These are phyloP conservation scores for Eupeodes corollae DNA, from an alignment of 1,140 invertebrate species.

Conservation along the genomic window DNA sequence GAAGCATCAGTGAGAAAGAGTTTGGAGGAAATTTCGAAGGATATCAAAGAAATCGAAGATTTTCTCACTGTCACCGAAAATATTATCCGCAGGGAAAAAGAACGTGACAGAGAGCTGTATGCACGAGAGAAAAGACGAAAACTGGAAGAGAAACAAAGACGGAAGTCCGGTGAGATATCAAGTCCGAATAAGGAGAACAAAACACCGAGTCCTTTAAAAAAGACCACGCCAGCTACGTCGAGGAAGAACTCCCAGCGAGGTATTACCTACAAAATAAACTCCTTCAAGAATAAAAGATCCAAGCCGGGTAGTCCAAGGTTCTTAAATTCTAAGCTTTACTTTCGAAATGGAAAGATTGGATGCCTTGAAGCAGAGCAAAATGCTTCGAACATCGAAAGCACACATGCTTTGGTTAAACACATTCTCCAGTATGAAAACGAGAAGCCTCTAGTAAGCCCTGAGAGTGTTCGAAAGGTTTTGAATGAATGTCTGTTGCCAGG, in stretches of 20 bases:
- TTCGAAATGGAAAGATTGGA: slow-evolving; percentile 33
- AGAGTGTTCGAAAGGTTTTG: slow-evolving; percentile 25
- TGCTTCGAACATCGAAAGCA: slow-evolving; percentile 29
- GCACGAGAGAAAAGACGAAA: slow-evolving; percentile 3
- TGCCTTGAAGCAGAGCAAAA: slow-evolving; percentile 29
- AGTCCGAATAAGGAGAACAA: slow-evolving; percentile 30
- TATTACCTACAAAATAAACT: slow-evolving; percentile 32
- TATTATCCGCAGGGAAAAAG: slow-evolving; percentile 20
- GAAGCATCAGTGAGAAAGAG: slow-evolving; percentile 29
- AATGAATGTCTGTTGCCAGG: not conserved
- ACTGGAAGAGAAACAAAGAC: not conserved
- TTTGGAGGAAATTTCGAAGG: slow-evolving; percentile 33
- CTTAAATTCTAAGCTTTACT: slow-evolving; percentile 30
- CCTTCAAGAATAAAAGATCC: slow-evolving; percentile 20
- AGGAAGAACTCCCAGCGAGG: slow-evolving; percentile 10
- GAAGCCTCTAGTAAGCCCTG: slow-evolving; percentile 30
- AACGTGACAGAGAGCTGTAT: slow-evolving; percentile 14
- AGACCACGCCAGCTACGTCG: not conserved
- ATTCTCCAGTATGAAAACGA: slow-evolving; percentile 28
- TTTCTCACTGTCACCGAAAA: slow-evolving; percentile 33
- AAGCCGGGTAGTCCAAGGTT: slow-evolving; percentile 26
- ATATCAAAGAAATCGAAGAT: slow-evolving; percentile 34
- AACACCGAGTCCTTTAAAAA: slow-evolving; percentile 13
- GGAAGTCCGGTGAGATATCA: not conserved
- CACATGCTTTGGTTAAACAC: slow-evolving; percentile 33